Conservation (phyloP, 2,888 invertebrate species). For the Antitype chi region DNA sequence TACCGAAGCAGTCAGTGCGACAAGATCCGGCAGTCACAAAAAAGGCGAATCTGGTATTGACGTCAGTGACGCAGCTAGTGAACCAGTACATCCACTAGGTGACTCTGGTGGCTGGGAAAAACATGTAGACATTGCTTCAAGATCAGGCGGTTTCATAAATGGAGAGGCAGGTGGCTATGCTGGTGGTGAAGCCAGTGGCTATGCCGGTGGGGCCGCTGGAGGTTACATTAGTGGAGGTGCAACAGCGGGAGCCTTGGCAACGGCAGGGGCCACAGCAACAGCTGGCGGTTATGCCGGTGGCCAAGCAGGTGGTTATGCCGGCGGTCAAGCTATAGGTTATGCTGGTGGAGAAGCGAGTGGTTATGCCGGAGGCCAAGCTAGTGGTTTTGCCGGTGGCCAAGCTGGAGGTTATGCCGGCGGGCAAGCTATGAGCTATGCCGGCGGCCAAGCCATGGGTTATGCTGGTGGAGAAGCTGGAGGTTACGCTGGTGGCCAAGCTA, state of each 20-base stretch:
- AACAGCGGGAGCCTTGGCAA: constrained; percentile 1
- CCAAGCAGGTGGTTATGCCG: neutral
- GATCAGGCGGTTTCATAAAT: constrained; percentile 13
- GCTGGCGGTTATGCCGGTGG: neutral
- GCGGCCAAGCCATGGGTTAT: neutral
- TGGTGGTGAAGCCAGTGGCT: neutral
- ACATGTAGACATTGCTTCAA: neutral
- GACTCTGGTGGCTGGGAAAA: neutral
- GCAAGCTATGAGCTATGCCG: neutral
- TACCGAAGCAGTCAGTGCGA: neutral
- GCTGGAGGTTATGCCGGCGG: neutral
- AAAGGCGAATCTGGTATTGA: constrained; percentile 1
- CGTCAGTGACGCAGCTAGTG: neutral
- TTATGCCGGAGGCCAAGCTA: neutral
- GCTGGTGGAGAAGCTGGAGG: neutral
- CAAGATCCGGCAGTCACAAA: constrained; percentile 2
- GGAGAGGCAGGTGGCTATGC: constrained; percentile 17
- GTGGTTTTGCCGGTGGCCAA: neutral
- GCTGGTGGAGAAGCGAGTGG: neutral
- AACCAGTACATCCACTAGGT: neutral
- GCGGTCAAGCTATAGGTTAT: neutral
- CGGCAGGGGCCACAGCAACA: neutral
- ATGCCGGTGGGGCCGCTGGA: neutral
- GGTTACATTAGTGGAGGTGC: constrained; percentile 1
- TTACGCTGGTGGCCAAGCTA: neutral